Percentiles rank a stretch among this genome's conserved stretches.
These are phyloP conservation scores for Antennarius maculatus DNA, from an alignment of 2,797 vertebrate genomes.

Conservation along the genomic window DNA sequence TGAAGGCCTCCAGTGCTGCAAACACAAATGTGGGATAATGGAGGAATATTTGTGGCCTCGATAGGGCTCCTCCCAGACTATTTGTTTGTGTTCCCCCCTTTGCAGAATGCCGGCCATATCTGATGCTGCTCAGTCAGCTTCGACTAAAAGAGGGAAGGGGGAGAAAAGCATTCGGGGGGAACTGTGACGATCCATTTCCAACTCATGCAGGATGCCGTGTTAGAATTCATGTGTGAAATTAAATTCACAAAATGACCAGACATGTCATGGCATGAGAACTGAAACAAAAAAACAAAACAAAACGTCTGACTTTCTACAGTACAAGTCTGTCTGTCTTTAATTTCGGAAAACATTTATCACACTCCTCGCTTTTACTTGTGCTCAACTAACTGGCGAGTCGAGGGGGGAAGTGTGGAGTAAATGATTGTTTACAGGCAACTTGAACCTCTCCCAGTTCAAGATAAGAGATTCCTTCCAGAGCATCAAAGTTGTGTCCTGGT, in stretches of 20 bases:
- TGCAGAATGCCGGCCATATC: conserved; percentile 67
- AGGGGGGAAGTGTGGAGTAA: conserved; percentile 44
- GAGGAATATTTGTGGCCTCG: conserved; percentile 74
- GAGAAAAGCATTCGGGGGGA: conserved; percentile 50
- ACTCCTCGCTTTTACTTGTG: conserved; percentile 38
- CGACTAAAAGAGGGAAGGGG: conserved; percentile 37
- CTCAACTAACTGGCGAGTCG: conserved; percentile 33
- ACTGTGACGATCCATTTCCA: conserved; percentile 70
- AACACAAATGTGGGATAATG: conserved; percentile 70
- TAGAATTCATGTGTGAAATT: conserved; percentile 53
- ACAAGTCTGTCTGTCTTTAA: conserved; percentile 22
- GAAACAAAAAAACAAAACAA: conserved; percentile 7
- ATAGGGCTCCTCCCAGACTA: conserved; percentile 64
- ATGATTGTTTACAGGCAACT: conserved; percentile 67
- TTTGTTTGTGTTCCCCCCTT: conserved; percentile 75
- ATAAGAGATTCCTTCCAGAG: conserved; percentile 71
- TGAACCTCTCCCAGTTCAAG: conserved; percentile 55
- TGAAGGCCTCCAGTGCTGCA: conserved; percentile 45
- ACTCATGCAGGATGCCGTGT: conserved; percentile 46
- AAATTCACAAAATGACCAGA: conserved; percentile 42
- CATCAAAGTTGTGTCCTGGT: conserved; percentile 40
- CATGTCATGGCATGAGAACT: conserved; percentile 32
- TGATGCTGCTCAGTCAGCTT: conserved; percentile 72
- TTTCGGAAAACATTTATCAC: conserved; percentile 28
- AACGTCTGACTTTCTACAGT: conserved; percentile 2